phyloP scores from a whole-genome alignment of 2,113 vertebrate species.

The Forbesichthys papilliferus region DNA sequence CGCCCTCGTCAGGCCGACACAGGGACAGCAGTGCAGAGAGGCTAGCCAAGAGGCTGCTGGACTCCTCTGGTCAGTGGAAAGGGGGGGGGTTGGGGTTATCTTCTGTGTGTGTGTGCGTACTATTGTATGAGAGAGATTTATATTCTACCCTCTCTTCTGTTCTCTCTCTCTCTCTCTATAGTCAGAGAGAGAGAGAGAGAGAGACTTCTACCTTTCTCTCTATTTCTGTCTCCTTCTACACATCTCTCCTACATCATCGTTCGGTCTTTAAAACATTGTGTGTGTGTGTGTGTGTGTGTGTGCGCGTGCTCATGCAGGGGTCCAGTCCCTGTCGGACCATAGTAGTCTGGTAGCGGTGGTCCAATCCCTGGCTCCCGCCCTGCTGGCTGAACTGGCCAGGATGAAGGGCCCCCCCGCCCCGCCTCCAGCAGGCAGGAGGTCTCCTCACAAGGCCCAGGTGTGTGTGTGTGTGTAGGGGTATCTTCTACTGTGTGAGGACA shows the following conservation, averaged over 20 bases:
- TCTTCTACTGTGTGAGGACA: neutral
- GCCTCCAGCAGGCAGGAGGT: slow-evolving; percentile 9
- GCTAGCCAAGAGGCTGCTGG: slow-evolving; percentile 47
- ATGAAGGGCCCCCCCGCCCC: slow-evolving; percentile 41
- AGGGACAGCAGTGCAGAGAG: slow-evolving; percentile 8
- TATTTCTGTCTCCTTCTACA: too few relatives aligned
- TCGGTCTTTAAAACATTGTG: too few relatives aligned
- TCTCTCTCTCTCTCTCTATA: neutral
- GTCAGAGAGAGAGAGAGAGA: too few relatives aligned
- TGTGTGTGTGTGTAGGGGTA: neutral
- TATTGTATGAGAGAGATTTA: too few relatives aligned
- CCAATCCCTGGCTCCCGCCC: slow-evolving; percentile 58
- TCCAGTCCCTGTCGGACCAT: slow-evolving; percentile 44
- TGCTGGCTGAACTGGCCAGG: slow-evolving; percentile 64
- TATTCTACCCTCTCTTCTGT: neutral
- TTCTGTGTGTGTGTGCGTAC: neutral
- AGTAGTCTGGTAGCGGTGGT: slow-evolving; percentile 54
- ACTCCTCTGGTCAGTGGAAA: slow-evolving; percentile 52
- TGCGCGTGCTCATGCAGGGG: slow-evolving; percentile 27
- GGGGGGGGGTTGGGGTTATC: neutral
- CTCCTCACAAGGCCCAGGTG: neutral
- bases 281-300: neutral
- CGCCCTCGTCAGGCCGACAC: neutral
- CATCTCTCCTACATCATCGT: neutral
- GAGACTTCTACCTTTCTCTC: too few relatives aligned